phyloP scores from a whole-genome alignment of 2,888 invertebrate genomes.

The Saturnia japonica region DNA sequence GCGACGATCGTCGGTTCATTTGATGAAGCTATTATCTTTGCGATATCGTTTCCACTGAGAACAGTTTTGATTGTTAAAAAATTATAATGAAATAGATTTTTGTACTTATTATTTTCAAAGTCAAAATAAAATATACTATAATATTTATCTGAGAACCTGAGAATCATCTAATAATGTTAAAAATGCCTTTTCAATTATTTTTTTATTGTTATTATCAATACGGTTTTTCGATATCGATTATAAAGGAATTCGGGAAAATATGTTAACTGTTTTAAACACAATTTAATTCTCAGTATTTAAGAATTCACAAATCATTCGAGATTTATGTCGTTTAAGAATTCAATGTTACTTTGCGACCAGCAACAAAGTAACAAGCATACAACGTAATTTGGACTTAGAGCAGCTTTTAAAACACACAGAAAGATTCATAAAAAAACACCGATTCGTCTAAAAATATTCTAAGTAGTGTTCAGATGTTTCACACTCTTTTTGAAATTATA shows the following conservation, averaged over 20 bases:
- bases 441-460: background rate
- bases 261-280: no score
- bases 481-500: slow-evolving; percentile 13
- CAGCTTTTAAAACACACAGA: slow-evolving; percentile 6
- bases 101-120: background rate
- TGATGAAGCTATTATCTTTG: slow-evolving; percentile 53
- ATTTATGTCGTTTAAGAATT: no score
- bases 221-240: no score
- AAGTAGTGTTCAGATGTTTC: slow-evolving; percentile 11
- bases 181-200: no score
- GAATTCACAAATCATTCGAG: no score
- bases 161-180: no score
- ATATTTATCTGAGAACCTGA: no score
- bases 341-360: background rate
- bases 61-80: slow-evolving; percentile 20
- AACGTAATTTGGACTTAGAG: background rate
- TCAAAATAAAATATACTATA: background rate
- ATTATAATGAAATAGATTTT: slow-evolving; percentile 3
- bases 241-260: no score
- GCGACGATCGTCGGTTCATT: slow-evolving; percentile 53
- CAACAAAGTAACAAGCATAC: background rate
- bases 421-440: background rate
- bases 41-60: slow-evolving; percentile 35
- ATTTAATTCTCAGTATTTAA: no score
- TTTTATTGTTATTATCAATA: no score